These are phyloP conservation scores for Meriones psammophilus DNA, from an alignment of 2,797 vertebrate species.

Conservation along the genomic window DNA sequence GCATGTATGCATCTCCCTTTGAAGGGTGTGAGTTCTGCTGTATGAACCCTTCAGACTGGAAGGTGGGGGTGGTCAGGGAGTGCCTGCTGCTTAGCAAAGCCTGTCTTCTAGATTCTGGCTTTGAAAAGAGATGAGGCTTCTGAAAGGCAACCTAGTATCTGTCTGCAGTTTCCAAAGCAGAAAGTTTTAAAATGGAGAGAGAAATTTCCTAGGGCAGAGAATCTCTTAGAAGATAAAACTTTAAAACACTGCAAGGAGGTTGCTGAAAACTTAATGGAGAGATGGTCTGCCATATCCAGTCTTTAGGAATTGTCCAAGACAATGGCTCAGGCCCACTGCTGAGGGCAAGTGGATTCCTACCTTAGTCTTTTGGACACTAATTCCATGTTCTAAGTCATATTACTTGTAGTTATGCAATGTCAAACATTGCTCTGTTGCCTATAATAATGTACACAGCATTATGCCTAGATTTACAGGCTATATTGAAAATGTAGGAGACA, in stretches of 20 bases:
- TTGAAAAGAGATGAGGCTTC: not conserved
- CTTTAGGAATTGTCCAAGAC: not conserved
- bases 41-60: not conserved
- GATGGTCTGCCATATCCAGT: fast-evolving
- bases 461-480: not conserved
- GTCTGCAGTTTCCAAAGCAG: slow-evolving; percentile 44
- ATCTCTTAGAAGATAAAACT: not conserved
- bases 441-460: not conserved
- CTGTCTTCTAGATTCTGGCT: not conserved
- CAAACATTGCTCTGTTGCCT: not conserved
- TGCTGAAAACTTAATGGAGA: not conserved
- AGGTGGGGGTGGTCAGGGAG: not conserved
- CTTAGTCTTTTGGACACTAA: not conserved
- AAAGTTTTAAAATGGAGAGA: slow-evolving; percentile 25
- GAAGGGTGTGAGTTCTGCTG: not conserved
- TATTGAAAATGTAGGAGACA: not conserved
- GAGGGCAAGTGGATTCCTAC: not conserved
- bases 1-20: not conserved
- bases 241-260: not conserved
- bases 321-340: not conserved
- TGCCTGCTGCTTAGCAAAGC: not conserved
- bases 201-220: not conserved
- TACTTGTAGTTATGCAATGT: not conserved
- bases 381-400: not conserved
- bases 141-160: slow-evolving; percentile 1